Base-by-base conservation (phyloP, 1,140 invertebrate species). In the Drosophila setifemur region DNA sequence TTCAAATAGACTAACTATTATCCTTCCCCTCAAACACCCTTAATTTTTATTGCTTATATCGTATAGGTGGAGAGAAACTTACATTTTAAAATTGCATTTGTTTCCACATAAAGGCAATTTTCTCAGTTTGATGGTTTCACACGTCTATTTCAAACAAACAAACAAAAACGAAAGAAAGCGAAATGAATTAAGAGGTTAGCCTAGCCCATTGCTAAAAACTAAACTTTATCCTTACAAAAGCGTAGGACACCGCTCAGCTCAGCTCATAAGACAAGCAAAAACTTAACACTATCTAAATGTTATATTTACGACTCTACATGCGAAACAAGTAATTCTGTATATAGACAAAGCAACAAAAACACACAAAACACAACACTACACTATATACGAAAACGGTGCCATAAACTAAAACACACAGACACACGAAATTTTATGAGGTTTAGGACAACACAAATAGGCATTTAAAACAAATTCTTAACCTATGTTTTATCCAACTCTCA, bases 81-180 rank as follows among this genome's bases (percentile, higher is more conserved):
- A 79, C 50, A 78, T 70, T 77, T 87, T 74, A 16, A 82, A 87
- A 88, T 87, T 78, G 83, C 77, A 74, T 82, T 74, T 88, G 70
- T 83, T 71, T 78, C 44, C 60, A 78, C 66, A 69, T 78, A 50
- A 77, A 64, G 37, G 81, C 81, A 86, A 86, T 87, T 86, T 85
- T 86, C 81, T 86, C 81, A 86, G 81, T 86, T 86, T 81, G 63
- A 86, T 87, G 81, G 81, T 86, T 86, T 86, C 81, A 86, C 81
- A 87, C 66, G 43, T 71, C 37, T 79, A 86, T 85, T 79, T 85
- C 69, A 68, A 68, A 47, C 29, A 69, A 68, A 54, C 53, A 53
- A 44, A 58, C 33, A 43, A n/a, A 37, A 43, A 66, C 25, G 25
- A 12, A 48, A 37, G 35, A 70, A 45, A 48, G 42, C 31, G 61